These are phyloP conservation scores for Nettapus auritus DNA, from an alignment of 2,113 vertebrate genomes.

Conservation along the genomic window DNA sequence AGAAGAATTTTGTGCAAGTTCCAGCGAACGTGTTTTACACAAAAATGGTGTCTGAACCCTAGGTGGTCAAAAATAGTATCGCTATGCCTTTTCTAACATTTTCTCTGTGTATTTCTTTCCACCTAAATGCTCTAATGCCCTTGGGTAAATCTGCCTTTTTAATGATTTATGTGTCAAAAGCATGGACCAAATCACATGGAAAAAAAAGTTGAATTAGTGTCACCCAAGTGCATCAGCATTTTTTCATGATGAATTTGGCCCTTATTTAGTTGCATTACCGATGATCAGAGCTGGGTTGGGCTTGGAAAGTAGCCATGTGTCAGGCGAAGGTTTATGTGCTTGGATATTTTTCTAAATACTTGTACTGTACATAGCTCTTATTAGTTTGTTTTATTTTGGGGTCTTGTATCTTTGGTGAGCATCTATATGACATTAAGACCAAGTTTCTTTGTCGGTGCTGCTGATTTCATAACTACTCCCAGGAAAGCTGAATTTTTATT, in stretches of 20 bases:
- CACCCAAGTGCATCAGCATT: constrained; percentile 68
- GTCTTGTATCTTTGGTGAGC: neutral
- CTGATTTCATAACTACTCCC: neutral
- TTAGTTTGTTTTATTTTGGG: neutral
- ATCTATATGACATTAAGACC: neutral
- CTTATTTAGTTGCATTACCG: constrained; percentile 51
- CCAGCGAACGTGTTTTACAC: neutral
- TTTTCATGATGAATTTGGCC: constrained; percentile 59
- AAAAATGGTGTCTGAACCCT: constrained; percentile 6
- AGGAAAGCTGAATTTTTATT: constrained; percentile 4
- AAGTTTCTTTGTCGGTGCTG: constrained; percentile 1
- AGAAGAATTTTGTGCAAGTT: neutral
- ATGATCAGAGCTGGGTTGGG: constrained; percentile 4
- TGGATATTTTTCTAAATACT: constrained; percentile 1
- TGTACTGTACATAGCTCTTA: neutral
- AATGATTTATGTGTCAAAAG: constrained; percentile 46
- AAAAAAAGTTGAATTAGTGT: constrained; percentile 62
- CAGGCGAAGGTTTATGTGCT: constrained; percentile 2
- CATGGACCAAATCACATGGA: constrained; percentile 56
- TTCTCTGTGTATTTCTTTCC: constrained; percentile 45
- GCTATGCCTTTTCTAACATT: constrained; percentile 12
- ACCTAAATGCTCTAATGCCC: constrained; percentile 54
- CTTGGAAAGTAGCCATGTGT: constrained; percentile 25
- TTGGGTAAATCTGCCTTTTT: constrained; percentile 49
- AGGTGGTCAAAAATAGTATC: constrained; percentile 52